Percentiles rank a stretch among this genome's conserved stretches.
These are phyloP conservation scores for Diceros bicornis DNA, from an alignment of 2,797 vertebrate genomes.

Conservation along the genomic window DNA sequence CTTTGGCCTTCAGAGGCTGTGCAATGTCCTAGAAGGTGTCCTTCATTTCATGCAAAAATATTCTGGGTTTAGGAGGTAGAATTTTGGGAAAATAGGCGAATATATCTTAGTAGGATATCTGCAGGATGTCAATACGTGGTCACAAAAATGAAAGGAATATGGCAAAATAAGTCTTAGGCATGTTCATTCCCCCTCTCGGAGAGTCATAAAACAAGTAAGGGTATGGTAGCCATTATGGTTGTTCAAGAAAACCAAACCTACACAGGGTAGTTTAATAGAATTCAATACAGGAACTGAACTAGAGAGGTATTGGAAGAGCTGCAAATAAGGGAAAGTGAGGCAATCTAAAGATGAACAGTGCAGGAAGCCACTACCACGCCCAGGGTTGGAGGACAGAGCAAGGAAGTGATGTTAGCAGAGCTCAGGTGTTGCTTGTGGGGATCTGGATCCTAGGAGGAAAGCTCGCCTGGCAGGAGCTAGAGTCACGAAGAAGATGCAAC, in stretches of 20 bases:
- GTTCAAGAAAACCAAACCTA: background rate
- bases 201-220: background rate
- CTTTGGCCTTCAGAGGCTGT: slow-evolving; percentile 30
- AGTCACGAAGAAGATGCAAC: background rate
- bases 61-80: background rate
- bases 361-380: background rate
- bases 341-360: background rate
- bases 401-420: background rate
- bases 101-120: background rate
- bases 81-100: slow-evolving; percentile 11
- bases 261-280: background rate
- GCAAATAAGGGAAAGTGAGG: background rate
- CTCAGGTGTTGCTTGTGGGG: background rate
- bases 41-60: slow-evolving; percentile 21
- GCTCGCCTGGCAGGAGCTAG: background rate
- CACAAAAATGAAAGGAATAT: slow-evolving; percentile 1
- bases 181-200: background rate
- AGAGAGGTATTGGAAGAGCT: background rate
- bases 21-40: slow-evolving; percentile 46
- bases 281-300: background rate
- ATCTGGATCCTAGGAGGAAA: background rate
- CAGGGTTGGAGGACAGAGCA: background rate
- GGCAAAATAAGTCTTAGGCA: background rate
- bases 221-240: background rate
- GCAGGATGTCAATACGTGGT: background rate